phyloP scores from a whole-genome alignment of 2,113 vertebrate species.

The Gasterosteus aculeatus region DNA sequence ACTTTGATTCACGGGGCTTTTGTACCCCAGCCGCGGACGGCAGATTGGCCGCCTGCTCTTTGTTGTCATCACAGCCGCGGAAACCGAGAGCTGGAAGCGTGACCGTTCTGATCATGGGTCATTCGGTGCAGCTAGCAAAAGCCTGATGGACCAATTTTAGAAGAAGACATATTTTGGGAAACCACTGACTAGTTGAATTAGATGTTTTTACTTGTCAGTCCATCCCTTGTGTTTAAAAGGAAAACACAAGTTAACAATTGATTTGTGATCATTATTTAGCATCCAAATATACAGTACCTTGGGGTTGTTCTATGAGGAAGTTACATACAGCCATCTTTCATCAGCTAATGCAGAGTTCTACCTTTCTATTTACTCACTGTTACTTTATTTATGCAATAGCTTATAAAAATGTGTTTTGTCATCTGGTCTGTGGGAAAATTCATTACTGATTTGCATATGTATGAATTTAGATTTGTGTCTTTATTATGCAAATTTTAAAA shows the following conservation, averaged over 20 bases:
- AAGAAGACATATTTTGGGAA: conserved; percentile 26
- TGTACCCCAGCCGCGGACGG: conserved; percentile 68
- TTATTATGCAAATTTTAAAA: too few relatives aligned
- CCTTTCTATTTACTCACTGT: background rate
- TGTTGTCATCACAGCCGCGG: conserved; percentile 64
- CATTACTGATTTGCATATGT: background rate
- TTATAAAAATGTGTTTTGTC: background rate
- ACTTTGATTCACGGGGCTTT: conserved; percentile 79
- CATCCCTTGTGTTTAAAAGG: background rate
- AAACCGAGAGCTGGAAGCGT: conserved; percentile 63
- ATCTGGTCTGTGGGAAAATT: background rate
- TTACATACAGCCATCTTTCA: background rate
- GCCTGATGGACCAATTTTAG: conserved; percentile 47
- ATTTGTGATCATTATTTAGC: conserved; percentile 22
- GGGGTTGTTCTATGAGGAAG: background rate
- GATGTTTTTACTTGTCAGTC: background rate
- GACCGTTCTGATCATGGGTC: conserved; percentile 53
- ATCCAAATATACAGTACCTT: background rate
- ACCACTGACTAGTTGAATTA: background rate
- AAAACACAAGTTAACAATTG: background rate
- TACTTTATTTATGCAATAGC: too few relatives aligned
- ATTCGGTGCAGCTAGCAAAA: conserved; percentile 48
- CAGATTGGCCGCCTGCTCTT: conserved; percentile 73
- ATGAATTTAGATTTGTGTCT: background rate
- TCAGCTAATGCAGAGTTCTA: background rate